Percentiles rank a stretch among this genome's conserved stretches.
These are phyloP conservation scores for Eolophus roseicapilla DNA, from an alignment of 2,113 vertebrate genomes.

Conservation along the genomic window DNA sequence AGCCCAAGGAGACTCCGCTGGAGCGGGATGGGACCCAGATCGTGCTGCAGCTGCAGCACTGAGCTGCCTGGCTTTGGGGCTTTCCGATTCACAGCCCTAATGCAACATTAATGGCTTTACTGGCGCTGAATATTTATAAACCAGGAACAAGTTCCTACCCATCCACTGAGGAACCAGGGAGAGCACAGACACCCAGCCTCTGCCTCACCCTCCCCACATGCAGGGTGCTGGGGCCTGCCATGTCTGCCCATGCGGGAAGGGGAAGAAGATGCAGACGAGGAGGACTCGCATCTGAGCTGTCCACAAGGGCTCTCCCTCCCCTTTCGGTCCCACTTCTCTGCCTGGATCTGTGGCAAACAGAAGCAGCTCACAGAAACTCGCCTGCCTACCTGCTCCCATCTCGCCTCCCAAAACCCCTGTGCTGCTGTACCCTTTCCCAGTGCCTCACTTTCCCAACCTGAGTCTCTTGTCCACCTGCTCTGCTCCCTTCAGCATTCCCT, in stretches of 20 bases:
- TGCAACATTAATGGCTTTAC: constrained; percentile 65
- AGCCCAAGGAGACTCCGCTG: not conserved
- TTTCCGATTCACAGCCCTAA: constrained; percentile 62
- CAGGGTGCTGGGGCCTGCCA: not conserved
- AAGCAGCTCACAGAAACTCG: not conserved
- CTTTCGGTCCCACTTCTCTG: not conserved
- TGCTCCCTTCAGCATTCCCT: not conserved
- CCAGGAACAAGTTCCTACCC: constrained; percentile 18
- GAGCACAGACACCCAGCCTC: not conserved
- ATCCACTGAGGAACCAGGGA: not conserved
- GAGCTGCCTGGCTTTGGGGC: constrained; percentile 47
- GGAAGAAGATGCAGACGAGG: not conserved
- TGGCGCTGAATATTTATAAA: constrained; percentile 63
- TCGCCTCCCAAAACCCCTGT: not conserved
- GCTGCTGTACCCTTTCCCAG: not conserved
- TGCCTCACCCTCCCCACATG: not conserved
- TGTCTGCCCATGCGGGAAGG: accelerated
- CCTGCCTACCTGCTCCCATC: not conserved
- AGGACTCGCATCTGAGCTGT: not conserved
- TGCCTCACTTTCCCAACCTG: accelerated
- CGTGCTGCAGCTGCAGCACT: not conserved
- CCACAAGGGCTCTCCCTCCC: not conserved
- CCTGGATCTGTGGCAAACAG: not conserved
- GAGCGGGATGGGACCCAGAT: not conserved
- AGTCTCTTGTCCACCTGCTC: not conserved